These are phyloP conservation scores for Chunga burmeisteri DNA, from an alignment of 2,113 vertebrate species.

Conservation along the genomic window DNA sequence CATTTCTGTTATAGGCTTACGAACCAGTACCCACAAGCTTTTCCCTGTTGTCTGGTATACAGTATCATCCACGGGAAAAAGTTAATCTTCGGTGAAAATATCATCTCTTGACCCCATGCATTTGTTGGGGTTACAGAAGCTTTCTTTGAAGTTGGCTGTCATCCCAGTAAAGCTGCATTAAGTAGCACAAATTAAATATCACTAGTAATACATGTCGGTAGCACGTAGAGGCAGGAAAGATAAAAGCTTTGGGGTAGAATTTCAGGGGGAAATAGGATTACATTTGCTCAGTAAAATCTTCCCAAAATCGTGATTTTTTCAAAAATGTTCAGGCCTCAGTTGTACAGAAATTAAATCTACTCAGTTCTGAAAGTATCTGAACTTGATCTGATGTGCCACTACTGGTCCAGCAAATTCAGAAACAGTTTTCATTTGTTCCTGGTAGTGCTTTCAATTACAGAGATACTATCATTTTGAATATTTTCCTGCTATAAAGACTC, in stretches of 20 bases:
- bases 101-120: not conserved
- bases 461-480: conserved; percentile 53
- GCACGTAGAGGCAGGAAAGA: not conserved
- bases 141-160: conserved; percentile 36
- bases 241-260: conserved; percentile 9
- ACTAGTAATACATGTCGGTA: not conserved
- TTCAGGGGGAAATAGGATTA: not conserved
- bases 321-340: not conserved
- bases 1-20: not conserved
- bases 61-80: conserved; percentile 1
- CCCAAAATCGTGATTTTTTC: not conserved
- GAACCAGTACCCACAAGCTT: not conserved
- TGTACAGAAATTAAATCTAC: not conserved
- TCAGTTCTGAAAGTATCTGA: not conserved
- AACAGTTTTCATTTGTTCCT: conserved; percentile 18
- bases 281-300: not conserved
- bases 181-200: conserved; percentile 51
- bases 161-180: conserved; percentile 46
- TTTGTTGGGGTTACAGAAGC: conserved; percentile 10
- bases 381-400: not conserved
- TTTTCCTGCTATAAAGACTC: conserved; percentile 28
- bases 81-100: conserved; percentile 51
- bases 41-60: not conserved
- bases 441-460: conserved; percentile 52
- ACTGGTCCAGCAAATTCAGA: not conserved